A percentile compares a stretch with the other conserved stretches of the same genome.
Conservation (phyloP, 2,113 vertebrate species). For the Tor tambroides region DNA sequence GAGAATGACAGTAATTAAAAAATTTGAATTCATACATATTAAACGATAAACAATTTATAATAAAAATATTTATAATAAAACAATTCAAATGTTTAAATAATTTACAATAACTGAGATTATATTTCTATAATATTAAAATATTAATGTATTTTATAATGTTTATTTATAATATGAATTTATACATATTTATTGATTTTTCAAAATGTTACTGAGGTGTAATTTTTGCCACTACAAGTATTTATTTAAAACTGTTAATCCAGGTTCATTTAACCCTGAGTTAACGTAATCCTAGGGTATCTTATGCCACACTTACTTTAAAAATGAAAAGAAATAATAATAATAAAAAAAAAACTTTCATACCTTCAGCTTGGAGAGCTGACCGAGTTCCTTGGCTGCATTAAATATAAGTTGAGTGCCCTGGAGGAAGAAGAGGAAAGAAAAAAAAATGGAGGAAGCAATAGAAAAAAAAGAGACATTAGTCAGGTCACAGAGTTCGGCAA, state of each 20-base stretch:
- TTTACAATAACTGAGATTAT: background rate
- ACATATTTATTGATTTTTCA: background rate
- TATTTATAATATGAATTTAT: background rate
- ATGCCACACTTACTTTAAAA: too few relatives aligned
- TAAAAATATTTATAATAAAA: background rate
- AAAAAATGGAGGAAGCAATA: slow-evolving; percentile 10
- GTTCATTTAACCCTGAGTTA: background rate
- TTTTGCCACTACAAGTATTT: background rate
- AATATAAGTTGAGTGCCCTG: slow-evolving; percentile 99
- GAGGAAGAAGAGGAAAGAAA: slow-evolving; percentile 40
- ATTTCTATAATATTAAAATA: background rate
- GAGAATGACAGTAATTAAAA: background rate
- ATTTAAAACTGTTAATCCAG: too few relatives aligned
- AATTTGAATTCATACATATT: background rate
- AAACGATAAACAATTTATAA: background rate
- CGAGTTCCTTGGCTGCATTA: slow-evolving; percentile 96
- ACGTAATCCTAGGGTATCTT: background rate
- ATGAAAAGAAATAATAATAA: too few relatives aligned
- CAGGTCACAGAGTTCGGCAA: slow-evolving; percentile 41
- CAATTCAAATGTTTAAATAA: background rate
- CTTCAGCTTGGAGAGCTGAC: slow-evolving; percentile 97
- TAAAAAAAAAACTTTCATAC: slow-evolving; percentile 69
- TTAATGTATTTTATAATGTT: background rate
- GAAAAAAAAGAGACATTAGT: slow-evolving; percentile 30
- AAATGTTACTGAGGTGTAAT: background rate